Evolutionary conservation across 2,888 invertebrate genomes (phyloP), one percentile per base, ranked within the genome.

Genomic region (Oegoconia quadripuncta): DNA sequence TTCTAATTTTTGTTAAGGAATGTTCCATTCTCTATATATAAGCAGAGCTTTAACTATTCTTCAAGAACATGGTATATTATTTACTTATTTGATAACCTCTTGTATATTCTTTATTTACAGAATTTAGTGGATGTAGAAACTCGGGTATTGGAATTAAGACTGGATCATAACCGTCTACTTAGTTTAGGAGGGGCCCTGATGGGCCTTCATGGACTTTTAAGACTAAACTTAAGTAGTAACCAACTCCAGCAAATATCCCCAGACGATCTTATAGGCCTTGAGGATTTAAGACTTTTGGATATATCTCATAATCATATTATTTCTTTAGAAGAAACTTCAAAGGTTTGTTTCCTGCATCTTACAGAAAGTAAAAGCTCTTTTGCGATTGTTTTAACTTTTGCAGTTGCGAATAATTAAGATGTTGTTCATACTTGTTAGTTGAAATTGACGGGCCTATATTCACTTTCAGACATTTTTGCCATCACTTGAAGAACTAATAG

Each of bases 251-350:
- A 90, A 44, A 92, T 96, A 55, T 90, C 92, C 1, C 92, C 93
- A 0, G 93, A 93, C 37, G 95, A 95, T 66, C 89, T 96, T 32
- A 92, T 93, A 39, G 95, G 95, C 15, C 80, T 96, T 53, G 93
- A 93, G 55, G 91, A 91, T 46, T 79, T 96, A 26, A 90, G 90
- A 60, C 81, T 93, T 37, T 88, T 96, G 26, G 95, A 95, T 64
- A 86, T 96, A 29, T 95, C 95, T 0, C 89, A 93, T 63, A 96
- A 96, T 71, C 90, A 91, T 46, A 82, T 96, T 23, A 90, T 91
- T 28, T 93, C 94, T 2, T 82, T 96, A 39, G 93, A 94, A 69
- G 94, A 94, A 83, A 93, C 94, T 39, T 93, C 95, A 56, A 94
- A 93, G 91, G 95, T 95, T 60, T 61, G 61, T 61, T 48, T 39